A percentile compares a stretch with the other conserved stretches of the same genome.
Evolutionary conservation across 1,140 invertebrate species (phyloP).

Genomic region (Achatina immaculata): DNA sequence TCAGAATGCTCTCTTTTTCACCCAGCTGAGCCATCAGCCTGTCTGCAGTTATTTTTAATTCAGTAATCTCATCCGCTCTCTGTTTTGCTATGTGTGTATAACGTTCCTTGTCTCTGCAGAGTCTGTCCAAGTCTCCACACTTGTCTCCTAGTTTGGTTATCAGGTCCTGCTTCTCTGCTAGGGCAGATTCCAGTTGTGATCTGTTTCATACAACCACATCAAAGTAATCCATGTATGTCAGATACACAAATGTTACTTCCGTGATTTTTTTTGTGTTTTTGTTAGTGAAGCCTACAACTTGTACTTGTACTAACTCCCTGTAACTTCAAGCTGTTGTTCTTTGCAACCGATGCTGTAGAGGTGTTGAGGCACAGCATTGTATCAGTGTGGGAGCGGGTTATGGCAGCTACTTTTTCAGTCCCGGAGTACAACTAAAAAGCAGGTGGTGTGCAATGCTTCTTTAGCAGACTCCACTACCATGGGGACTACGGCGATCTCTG

Average conservation of each 20-base stretch:
- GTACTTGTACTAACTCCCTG: not conserved
- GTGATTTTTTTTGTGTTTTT: too few species aligned
- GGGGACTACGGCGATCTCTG: too few species aligned
- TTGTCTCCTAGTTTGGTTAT: conserved; percentile 49
- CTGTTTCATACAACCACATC: not conserved
- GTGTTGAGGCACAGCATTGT: too few species aligned
- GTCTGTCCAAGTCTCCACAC: conserved; percentile 53
- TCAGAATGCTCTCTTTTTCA: conserved; percentile 64
- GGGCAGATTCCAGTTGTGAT: conserved; percentile 31
- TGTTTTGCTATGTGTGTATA: conserved; percentile 57
- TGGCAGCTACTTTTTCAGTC: too few species aligned
- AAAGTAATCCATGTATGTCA: not conserved
- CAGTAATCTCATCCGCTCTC: conserved; percentile 54
- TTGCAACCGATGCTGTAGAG: too few species aligned
- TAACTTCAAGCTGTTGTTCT: too few species aligned
- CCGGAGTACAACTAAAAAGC: too few species aligned
- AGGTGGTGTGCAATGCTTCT: too few species aligned
- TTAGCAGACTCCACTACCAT: too few species aligned
- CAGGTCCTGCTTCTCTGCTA: conserved; percentile 50
- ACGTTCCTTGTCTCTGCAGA: conserved; percentile 60
- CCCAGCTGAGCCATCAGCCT: conserved; percentile 59
- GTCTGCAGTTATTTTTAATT: conserved; percentile 54
- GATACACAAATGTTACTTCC: too few species aligned
- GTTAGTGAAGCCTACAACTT: too few species aligned
- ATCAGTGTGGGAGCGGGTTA: too few species aligned